phyloP scores from a whole-genome alignment of 2,888 invertebrate genomes.

The Bombylius major region DNA sequence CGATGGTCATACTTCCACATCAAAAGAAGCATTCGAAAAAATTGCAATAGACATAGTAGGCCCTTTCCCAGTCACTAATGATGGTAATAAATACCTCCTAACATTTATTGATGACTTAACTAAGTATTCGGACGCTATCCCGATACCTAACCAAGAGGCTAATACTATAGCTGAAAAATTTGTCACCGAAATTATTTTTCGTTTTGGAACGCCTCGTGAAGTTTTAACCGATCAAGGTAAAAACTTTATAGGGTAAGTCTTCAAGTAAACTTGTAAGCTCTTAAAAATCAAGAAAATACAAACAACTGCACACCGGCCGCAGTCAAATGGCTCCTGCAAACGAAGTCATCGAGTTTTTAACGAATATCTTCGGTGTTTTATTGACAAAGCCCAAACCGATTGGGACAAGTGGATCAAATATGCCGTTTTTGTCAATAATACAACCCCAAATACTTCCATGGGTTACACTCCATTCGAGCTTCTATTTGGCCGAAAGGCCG shows the following conservation, averaged over 20 bases:
- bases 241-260: background rate
- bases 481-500: background rate
- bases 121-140: slow-evolving; percentile 19
- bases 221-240: background rate
- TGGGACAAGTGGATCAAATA: background rate
- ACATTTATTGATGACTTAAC: slow-evolving; percentile 21
- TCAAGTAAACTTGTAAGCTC: background rate
- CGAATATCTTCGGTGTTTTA: too few relatives aligned
- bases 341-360: background rate
- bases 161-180: slow-evolving; percentile 21
- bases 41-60: slow-evolving; percentile 22
- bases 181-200: background rate
- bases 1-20: too few relatives aligned
- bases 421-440: background rate
- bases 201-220: background rate
- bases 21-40: slow-evolving; percentile 18
- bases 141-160: slow-evolving; percentile 22
- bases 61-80: slow-evolving; percentile 16
- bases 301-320: background rate
- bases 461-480: background rate
- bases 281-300: background rate
- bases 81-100: slow-evolving; percentile 19
- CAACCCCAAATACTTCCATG: background rate
- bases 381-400: too few relatives aligned
- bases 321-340: background rate